Percentiles rank a stretch among this genome's conserved stretches.
Evolutionary conservation across 2,888 invertebrate genomes (phyloP).

Genomic region (Brenthis hecate): DNA sequence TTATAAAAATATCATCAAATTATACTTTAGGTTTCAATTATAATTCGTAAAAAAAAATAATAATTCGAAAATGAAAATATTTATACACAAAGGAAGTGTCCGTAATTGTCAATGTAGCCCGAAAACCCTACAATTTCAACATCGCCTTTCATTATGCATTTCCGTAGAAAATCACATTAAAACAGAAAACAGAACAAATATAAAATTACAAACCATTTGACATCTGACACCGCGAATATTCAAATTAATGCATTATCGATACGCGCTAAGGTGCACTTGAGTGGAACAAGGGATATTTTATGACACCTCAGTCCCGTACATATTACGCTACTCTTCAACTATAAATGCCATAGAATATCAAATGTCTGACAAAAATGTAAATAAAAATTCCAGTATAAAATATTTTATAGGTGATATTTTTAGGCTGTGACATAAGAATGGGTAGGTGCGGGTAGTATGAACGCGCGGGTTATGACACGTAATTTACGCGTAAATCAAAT

Average conservation of each 20-base stretch:
- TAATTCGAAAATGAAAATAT: too few relatives aligned
- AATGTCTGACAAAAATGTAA: background rate
- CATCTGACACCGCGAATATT: conserved; percentile 83
- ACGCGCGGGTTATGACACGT: conserved; percentile 76
- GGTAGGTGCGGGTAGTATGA: conserved; percentile 52
- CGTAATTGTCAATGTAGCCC: conserved; percentile 34
- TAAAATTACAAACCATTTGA: conserved; percentile 81
- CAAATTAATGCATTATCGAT: conserved; percentile 82
- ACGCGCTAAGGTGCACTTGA: conserved; percentile 72
- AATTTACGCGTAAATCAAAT: conserved; percentile 82
- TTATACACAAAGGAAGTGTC: too few relatives aligned
- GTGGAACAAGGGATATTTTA: conserved; percentile 67
- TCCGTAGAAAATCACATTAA: conserved; percentile 66
- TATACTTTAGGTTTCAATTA: too few relatives aligned
- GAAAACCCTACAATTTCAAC: conserved; percentile 37
- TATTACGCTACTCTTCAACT: background rate
- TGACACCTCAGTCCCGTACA: conserved; percentile 52
- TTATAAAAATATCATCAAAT: too few relatives aligned
- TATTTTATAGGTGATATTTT: conserved; percentile 30
- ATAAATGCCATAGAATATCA: background rate
- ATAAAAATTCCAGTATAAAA: conserved; percentile 22
- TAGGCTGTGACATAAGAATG: conserved; percentile 48
- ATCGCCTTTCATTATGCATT: conserved; percentile 48
- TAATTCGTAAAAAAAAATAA: too few relatives aligned
- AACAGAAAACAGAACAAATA: conserved; percentile 62